Conservation (phyloP, 2,888 invertebrate genomes). For the Metacarcinus magister region DNA sequence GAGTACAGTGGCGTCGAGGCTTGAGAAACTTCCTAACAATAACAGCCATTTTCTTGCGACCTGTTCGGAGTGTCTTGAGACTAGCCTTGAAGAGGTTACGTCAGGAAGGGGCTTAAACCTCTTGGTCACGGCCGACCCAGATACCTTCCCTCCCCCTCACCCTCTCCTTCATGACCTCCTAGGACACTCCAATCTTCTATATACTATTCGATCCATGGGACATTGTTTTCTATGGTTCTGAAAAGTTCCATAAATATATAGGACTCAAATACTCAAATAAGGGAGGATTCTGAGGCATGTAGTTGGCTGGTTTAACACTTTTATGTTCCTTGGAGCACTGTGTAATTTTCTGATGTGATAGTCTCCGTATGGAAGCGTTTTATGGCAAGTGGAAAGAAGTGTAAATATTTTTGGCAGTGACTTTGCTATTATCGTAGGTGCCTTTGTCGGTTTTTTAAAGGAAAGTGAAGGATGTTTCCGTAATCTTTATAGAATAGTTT, state of each 20-base stretch:
- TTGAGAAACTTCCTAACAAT: constrained; percentile 36
- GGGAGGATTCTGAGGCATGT: too few relatives aligned
- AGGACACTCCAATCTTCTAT: not conserved
- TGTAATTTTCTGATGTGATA: not conserved
- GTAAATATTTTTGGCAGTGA: not conserved
- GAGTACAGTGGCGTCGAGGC: not conserved
- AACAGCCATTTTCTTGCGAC: constrained; percentile 41
- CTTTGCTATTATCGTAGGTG: not conserved
- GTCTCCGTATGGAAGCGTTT: not conserved
- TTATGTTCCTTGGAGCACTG: not conserved
- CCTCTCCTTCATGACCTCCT: not conserved
- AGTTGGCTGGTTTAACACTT: too few relatives aligned
- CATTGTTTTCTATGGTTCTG: too few relatives aligned
- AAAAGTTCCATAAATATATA: too few relatives aligned
- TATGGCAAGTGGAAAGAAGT: not conserved
- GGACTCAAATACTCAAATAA: too few relatives aligned
- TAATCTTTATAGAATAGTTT: not conserved
- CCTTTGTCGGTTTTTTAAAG: not conserved
- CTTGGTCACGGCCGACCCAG: constrained; percentile 43
- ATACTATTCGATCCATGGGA: too few relatives aligned
- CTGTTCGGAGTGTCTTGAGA: not conserved
- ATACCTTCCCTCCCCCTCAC: not conserved
- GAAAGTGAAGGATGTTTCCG: not conserved
- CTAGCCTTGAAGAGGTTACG: not conserved
- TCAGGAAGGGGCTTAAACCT: not conserved